A percentile compares a stretch with the other conserved stretches of the same genome.
Conservation (phyloP, 2,888 invertebrate genomes). For the Julus scandinavius region DNA sequence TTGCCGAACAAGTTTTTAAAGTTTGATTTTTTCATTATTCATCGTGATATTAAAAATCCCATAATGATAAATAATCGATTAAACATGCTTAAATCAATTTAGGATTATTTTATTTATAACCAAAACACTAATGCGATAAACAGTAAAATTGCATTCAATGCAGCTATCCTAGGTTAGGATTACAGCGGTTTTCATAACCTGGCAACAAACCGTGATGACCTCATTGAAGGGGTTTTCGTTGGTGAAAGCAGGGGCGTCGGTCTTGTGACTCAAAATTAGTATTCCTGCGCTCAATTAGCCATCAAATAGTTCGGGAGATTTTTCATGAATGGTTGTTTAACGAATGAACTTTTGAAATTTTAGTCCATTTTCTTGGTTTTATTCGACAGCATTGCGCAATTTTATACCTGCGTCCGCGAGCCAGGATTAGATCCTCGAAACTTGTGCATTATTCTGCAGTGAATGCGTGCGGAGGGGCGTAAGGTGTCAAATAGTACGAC, state of each 20-base stretch:
- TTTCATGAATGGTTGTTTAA: neutral
- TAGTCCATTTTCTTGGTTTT: conserved; percentile 3
- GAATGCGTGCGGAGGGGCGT: neutral
- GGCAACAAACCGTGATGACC: neutral
- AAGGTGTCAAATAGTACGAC: neutral
- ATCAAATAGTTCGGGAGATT: conserved; percentile 40
- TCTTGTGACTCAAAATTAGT: conserved; percentile 43
- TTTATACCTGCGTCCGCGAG: neutral
- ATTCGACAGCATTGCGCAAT: neutral
- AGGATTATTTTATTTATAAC: neutral
- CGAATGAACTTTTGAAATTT: neutral
- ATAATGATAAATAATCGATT: neutral
- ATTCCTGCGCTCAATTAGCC: conserved; percentile 31
- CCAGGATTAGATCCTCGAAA: neutral
- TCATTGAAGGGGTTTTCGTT: conserved; percentile 43
- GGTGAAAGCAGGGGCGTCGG: conserved; percentile 36
- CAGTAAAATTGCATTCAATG: neutral
- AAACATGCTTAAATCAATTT: neutral
- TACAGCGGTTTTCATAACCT: neutral
- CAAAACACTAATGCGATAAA: neutral
- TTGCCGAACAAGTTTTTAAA: neutral
- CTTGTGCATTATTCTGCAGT: neutral
- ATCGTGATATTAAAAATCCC: neutral
- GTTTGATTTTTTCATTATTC: neutral
- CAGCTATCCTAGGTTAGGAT: neutral